Conservation (phyloP, 2,888 invertebrate species). For the Escarpia spicata region DNA sequence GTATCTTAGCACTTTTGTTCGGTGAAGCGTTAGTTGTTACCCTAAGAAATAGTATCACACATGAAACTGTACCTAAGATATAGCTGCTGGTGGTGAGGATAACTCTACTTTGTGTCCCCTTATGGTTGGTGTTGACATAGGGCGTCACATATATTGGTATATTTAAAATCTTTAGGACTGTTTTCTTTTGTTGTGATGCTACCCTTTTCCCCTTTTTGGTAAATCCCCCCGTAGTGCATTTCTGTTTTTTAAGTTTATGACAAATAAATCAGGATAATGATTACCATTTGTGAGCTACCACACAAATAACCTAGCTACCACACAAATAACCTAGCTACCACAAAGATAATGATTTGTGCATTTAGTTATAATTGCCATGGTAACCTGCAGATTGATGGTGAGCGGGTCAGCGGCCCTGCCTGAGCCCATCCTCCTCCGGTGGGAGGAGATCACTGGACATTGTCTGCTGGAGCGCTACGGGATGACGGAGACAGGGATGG, state of each 20-base stretch:
- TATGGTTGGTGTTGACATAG: too few relatives aligned
- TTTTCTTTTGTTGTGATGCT: neutral
- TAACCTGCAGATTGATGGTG: constrained; percentile 73
- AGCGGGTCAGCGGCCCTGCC: constrained; percentile 86
- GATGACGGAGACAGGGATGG: constrained; percentile 88
- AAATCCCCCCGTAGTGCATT: neutral
- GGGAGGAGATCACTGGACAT: constrained; percentile 85
- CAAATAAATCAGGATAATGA: neutral
- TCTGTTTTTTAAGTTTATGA: neutral
- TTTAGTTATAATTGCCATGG: neutral
- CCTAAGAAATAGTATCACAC: too few relatives aligned
- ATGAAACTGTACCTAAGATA: too few relatives aligned
- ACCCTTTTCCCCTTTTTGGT: neutral
- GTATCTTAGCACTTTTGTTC: too few relatives aligned
- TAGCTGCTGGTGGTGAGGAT: too few relatives aligned
- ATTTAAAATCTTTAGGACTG: too few relatives aligned
- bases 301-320: too few relatives aligned
- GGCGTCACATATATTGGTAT: too few relatives aligned
- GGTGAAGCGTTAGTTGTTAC: too few relatives aligned
- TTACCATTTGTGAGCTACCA: neutral
- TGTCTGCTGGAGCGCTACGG: constrained; percentile 80
- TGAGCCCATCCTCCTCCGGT: constrained; percentile 70
- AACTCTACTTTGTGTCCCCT: too few relatives aligned
- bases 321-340: neutral
- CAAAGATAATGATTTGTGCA: neutral